Percentiles rank a stretch among this genome's conserved stretches.
Conservation (phyloP, 1,140 invertebrate species). For the Atta colombica region DNA sequence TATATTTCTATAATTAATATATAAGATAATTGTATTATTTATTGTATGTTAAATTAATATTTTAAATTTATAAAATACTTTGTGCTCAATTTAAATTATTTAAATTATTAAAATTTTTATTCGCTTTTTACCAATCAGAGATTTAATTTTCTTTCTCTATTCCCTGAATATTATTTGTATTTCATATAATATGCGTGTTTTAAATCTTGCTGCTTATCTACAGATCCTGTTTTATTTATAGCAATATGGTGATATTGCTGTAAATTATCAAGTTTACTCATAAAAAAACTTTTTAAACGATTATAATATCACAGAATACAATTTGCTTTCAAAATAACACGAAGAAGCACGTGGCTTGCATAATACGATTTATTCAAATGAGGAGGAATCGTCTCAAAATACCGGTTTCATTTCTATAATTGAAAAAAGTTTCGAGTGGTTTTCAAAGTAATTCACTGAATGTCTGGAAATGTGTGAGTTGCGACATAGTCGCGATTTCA, state of each 20-base stretch:
- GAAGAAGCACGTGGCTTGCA: conserved; percentile 23
- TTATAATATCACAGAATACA: not conserved
- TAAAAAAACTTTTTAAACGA: not conserved
- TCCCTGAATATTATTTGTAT: not conserved
- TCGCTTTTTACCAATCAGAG: not conserved
- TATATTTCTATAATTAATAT: not conserved
- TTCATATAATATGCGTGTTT: not conserved
- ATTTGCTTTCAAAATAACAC: not conserved
- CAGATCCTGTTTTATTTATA: not conserved
- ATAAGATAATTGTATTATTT: not conserved
- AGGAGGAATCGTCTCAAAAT: conserved; percentile 7
- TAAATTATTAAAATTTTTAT: not conserved
- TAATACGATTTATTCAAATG: conserved; percentile 45
- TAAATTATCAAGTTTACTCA: not conserved
- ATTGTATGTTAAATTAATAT: no score
- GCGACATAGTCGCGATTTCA: not conserved
- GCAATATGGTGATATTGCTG: not conserved
- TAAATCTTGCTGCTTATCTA: not conserved
- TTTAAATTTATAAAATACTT: not conserved
- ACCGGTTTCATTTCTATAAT: conserved; percentile 34
- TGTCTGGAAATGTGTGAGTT: not conserved
- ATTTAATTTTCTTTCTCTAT: not conserved
- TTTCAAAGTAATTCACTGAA: conserved; percentile 11
- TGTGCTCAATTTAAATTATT: not conserved
- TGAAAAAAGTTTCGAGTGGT: not conserved